phyloP scores from a whole-genome alignment of 1,140 invertebrate species.

The Leptoteleia sp. region DNA sequence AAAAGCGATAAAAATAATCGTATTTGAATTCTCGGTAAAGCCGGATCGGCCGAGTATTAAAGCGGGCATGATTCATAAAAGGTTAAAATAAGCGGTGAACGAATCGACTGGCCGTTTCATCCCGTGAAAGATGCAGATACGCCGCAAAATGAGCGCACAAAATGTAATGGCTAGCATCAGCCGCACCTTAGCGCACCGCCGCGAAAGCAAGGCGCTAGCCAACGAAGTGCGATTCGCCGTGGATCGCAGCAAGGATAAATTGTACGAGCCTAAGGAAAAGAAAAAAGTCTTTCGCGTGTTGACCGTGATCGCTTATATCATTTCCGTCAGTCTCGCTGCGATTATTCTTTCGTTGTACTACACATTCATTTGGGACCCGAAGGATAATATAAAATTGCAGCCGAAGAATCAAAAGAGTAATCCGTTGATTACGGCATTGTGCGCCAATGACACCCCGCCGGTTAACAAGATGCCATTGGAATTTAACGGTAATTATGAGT shows the following conservation, averaged over 20 bases:
- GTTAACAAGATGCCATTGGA: background rate
- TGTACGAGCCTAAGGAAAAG: slow-evolving; percentile 91
- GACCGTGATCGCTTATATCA: slow-evolving; percentile 96
- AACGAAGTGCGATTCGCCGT: slow-evolving; percentile 86
- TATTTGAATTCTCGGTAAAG: too few species aligned
- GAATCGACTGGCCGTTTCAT: slow-evolving; percentile 12
- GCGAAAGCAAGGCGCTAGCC: slow-evolving; percentile 77
- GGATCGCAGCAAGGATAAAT: slow-evolving; percentile 89
- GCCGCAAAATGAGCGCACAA: slow-evolving; percentile 79
- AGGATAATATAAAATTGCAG: slow-evolving; percentile 70
- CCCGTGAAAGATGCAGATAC: slow-evolving; percentile 72
- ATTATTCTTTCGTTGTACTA: slow-evolving; percentile 98
- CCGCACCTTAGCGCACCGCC: slow-evolving; percentile 73
- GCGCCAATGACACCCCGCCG: slow-evolving; percentile 19
- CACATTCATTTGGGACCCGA: slow-evolving; percentile 96
- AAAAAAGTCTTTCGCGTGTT: slow-evolving; percentile 94
- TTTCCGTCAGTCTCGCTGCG: slow-evolving; percentile 96
- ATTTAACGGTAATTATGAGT: background rate
- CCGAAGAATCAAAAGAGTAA: slow-evolving; percentile 1
- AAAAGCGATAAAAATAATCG: too few species aligned
- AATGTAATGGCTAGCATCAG: slow-evolving; percentile 78
- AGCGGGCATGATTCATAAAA: background rate
- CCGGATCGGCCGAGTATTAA: too few species aligned
- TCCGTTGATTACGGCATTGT: slow-evolving; percentile 2
- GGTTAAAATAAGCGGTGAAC: slow-evolving; percentile 41